These are phyloP conservation scores for Hetaerina titia DNA, from an alignment of 2,888 invertebrate genomes.

Conservation along the genomic window DNA sequence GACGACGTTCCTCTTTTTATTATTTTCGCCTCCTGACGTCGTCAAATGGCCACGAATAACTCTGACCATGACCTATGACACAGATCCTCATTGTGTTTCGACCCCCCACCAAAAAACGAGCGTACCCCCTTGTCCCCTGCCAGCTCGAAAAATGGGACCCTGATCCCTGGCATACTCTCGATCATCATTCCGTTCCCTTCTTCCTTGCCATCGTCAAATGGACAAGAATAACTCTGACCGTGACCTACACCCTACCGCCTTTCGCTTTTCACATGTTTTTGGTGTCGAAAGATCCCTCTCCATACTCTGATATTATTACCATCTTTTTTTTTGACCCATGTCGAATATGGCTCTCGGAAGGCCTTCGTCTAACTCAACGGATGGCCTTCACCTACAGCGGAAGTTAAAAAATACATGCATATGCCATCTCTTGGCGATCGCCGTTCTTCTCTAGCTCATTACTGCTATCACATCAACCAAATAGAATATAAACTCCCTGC, in stretches of 20 bases:
- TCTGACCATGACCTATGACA: conserved; percentile 6
- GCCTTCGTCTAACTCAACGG: no score
- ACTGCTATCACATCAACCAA: no score
- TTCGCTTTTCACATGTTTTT: not conserved
- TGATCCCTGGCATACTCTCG: not conserved
- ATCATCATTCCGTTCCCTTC: not conserved
- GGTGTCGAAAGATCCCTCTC: no score
- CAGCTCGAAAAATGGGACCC: not conserved
- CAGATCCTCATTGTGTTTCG: not conserved
- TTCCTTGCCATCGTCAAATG: not conserved
- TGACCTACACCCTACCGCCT: not conserved
- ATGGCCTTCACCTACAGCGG: no score
- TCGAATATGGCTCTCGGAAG: no score
- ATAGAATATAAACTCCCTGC: no score
- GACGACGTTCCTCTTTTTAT: not conserved
- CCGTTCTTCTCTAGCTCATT: no score
- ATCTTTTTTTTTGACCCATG: no score
- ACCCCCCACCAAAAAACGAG: not conserved
- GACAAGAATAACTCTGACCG: not conserved
- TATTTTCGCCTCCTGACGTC: conserved; percentile 1
- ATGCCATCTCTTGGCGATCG: no score
- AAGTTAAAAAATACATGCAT: no score
- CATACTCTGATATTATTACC: no score
- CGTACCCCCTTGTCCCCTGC: not conserved
- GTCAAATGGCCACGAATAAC: conserved; percentile 7